These are phyloP conservation scores for Aporophyla nigra DNA, from an alignment of 2,888 invertebrate genomes.

Conservation along the genomic window DNA sequence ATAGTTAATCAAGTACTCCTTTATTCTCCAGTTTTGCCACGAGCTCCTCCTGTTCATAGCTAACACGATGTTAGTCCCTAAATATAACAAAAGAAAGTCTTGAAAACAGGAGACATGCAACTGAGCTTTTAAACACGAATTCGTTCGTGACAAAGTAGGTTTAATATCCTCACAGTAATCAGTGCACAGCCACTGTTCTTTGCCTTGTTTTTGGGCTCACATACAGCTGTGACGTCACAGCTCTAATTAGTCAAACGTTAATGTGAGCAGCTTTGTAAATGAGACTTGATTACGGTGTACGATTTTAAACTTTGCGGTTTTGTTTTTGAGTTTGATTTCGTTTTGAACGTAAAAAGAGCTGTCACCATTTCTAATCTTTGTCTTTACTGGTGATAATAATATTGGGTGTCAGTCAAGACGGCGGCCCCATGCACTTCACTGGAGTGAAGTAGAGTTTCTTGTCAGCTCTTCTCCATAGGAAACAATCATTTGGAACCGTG, in stretches of 20 bases:
- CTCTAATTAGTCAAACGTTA: constrained; percentile 61
- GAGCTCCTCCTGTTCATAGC: no score
- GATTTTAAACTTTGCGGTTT: constrained; percentile 32
- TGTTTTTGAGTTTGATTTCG: background rate
- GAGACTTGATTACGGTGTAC: background rate
- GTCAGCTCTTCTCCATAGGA: no score
- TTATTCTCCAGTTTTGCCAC: no score
- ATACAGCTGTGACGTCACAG: constrained; percentile 51
- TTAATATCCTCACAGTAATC: constrained; percentile 47
- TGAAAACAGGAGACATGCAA: background rate
- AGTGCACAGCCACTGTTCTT: constrained; percentile 40
- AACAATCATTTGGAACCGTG: no score
- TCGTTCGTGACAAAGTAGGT: constrained; percentile 17
- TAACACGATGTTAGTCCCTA: background rate
- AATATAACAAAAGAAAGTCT: background rate
- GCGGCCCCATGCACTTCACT: no score
- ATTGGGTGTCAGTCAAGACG: no score
- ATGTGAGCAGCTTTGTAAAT: constrained; percentile 39
- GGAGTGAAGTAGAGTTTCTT: no score
- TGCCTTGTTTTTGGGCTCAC: constrained; percentile 46
- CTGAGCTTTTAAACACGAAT: constrained; percentile 14
- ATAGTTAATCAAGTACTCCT: no score
- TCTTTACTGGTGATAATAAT: no score
- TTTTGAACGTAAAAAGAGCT: background rate
- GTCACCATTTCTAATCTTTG: no score